These are phyloP conservation scores for Psilopsiagon aymara DNA, from an alignment of 2,113 vertebrate genomes.

Conservation along the genomic window DNA sequence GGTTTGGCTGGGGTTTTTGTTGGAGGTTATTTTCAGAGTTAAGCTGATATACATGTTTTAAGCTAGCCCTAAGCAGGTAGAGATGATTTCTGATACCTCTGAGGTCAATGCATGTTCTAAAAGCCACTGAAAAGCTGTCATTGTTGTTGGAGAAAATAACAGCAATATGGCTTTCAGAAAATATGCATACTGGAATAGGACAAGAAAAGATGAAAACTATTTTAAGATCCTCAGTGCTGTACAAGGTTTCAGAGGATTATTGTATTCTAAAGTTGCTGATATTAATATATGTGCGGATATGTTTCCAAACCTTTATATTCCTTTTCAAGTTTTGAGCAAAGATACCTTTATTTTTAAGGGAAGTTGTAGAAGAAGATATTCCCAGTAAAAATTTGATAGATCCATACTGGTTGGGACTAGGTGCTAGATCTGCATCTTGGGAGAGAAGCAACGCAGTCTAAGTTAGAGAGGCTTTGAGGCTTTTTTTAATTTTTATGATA, in stretches of 20 bases:
- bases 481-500: background rate
- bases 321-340: background rate
- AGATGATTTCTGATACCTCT: background rate
- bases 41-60: background rate
- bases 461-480: background rate
- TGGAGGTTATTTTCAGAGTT: fast-evolving
- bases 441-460: background rate
- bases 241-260: background rate
- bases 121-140: background rate
- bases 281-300: background rate
- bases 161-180: background rate
- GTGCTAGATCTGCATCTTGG: background rate
- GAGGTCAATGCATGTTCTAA: background rate
- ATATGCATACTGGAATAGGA: background rate
- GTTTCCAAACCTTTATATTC: background rate
- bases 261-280: background rate
- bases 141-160: background rate
- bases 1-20: fast-evolving
- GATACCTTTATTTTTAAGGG: background rate
- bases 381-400: background rate
- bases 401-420: background rate
- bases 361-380: background rate
- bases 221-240: background rate
- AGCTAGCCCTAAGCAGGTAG: background rate
- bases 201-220: background rate